Evolutionary conservation across 2,797 vertebrate genomes (phyloP).

Genomic region (Platyrinchus mystaceus): DNA sequence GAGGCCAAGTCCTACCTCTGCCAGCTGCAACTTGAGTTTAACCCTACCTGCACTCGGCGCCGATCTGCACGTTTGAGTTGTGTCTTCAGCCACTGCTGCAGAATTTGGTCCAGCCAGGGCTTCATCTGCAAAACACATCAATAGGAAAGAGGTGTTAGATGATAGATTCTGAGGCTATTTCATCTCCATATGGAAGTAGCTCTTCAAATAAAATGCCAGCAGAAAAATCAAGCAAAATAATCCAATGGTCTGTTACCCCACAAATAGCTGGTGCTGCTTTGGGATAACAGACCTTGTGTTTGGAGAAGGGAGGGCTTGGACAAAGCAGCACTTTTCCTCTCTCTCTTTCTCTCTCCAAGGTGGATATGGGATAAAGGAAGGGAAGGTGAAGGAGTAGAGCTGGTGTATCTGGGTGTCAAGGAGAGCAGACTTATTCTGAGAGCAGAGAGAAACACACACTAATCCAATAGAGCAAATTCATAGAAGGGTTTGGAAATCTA

Average conservation of each 20-base stretch:
- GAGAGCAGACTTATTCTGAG: not conserved
- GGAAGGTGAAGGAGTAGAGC: not conserved
- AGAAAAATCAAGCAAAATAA: not conserved
- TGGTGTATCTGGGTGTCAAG: not conserved
- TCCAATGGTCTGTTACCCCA: not conserved
- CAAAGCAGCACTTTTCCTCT: not conserved
- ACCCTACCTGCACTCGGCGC: not conserved
- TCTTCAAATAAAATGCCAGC: not conserved
- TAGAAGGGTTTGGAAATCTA: not conserved
- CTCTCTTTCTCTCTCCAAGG: not conserved
- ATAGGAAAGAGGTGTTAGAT: not conserved
- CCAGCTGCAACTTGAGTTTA: not conserved
- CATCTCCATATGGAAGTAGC: not conserved
- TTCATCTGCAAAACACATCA: constrained; percentile 20
- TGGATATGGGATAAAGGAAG: not conserved
- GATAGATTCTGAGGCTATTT: not conserved
- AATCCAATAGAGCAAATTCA: not conserved
- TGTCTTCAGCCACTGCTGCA: not conserved
- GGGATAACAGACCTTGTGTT: not conserved
- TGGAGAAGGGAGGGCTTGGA: not conserved
- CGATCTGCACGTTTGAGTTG: not conserved
- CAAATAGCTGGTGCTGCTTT: not conserved
- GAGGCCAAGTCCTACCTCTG: not conserved
- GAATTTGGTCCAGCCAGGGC: not conserved
- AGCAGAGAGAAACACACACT: not conserved